Conservation (phyloP, 2,113 vertebrate species). For the Telmatochromis brichardi region DNA sequence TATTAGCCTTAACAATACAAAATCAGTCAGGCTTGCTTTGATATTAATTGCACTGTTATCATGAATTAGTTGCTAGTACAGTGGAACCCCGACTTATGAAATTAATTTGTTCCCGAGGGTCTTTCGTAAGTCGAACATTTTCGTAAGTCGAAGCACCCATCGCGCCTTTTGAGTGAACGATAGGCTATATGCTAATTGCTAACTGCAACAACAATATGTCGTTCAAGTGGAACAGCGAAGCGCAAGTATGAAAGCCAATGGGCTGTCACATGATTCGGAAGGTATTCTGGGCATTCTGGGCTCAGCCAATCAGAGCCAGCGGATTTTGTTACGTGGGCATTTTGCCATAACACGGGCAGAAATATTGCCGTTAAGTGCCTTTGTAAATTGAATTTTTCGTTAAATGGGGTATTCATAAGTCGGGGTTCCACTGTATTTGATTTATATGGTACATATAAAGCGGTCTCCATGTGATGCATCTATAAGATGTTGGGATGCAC, state of each 20-base stretch:
- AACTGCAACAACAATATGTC: not conserved
- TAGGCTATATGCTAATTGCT: not conserved
- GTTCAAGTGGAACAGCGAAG: not conserved
- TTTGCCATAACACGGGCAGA: not conserved
- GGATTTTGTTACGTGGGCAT: fast-evolving
- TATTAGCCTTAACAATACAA: too few relatives aligned
- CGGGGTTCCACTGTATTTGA: not conserved
- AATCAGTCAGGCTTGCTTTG: too few relatives aligned
- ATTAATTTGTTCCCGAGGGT: too few relatives aligned
- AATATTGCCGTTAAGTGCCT: not conserved
- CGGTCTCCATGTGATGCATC: not conserved
- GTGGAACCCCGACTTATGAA: too few relatives aligned
- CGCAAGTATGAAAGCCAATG: not conserved
- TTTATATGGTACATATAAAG: not conserved
- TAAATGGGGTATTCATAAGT: not conserved
- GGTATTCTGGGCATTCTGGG: not conserved
- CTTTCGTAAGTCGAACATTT: too few relatives aligned
- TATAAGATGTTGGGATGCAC: not conserved
- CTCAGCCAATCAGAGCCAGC: not conserved
- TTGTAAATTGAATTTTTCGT: not conserved
- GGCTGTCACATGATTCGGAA: not conserved
- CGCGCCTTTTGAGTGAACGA: too few relatives aligned
- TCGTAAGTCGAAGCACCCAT: too few relatives aligned
- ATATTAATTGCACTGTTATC: too few relatives aligned
- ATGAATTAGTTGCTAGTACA: too few relatives aligned